phyloP scores from a whole-genome alignment of 2,888 invertebrate genomes.

The Piscicola geometra region DNA sequence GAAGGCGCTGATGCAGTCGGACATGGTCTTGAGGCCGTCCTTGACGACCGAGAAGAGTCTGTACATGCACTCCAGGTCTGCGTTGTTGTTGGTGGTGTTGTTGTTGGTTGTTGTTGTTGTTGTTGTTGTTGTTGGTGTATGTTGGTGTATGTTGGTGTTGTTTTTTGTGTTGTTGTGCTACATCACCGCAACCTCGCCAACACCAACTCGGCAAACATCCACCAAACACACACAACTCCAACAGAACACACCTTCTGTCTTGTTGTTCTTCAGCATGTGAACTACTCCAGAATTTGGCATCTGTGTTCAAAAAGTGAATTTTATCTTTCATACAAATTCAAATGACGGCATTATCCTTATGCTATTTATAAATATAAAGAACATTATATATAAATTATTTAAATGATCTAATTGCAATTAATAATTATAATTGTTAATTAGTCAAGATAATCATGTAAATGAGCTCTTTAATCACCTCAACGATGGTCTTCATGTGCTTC shows the following conservation, averaged over 20 bases:
- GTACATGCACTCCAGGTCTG: constrained; percentile 93
- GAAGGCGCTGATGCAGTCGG: constrained; percentile 84
- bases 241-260: constrained; percentile 71
- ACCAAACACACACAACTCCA: no score
- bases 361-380: neutral
- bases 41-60: constrained; percentile 89
- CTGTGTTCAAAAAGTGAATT: constrained; percentile 59
- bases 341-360: neutral
- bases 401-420: no score
- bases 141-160: no score
- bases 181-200: neutral
- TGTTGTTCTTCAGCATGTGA: constrained; percentile 94
- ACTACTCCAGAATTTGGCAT: constrained; percentile 99
- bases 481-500: constrained; percentile 95
- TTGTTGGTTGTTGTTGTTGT: no score
- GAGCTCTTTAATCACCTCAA: no score
- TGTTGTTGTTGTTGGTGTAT: no score
- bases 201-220: no score
- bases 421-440: no score
- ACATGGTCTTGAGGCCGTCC: constrained; percentile 89
- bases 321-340: constrained; percentile 1
- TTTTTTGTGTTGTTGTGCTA: neutral
- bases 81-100: neutral
- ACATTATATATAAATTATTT: no score
- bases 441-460: no score